Conservation (phyloP, 2,888 invertebrate species). For the Drosophila hawaiiensis region DNA sequence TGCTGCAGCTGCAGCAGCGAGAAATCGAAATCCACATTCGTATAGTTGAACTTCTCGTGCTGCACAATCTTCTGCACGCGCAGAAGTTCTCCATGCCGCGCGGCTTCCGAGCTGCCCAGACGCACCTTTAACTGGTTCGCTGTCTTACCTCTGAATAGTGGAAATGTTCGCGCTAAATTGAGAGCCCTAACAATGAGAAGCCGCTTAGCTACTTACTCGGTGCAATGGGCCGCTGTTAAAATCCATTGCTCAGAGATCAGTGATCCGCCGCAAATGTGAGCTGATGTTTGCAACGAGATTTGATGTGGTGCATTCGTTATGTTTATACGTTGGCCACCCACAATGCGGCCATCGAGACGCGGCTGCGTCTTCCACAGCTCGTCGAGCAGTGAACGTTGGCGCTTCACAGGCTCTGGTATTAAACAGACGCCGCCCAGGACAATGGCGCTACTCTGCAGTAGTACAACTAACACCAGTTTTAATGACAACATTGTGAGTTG, state of each 20-base stretch:
- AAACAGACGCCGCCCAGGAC: conserved; percentile 72
- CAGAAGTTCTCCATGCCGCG: conserved; percentile 86
- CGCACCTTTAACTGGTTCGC: conserved; percentile 84
- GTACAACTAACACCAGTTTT: conserved; percentile 31
- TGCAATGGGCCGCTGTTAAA: conserved; percentile 85
- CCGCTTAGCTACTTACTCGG: conserved; percentile 70
- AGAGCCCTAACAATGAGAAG: not conserved
- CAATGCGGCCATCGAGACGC: conserved; percentile 84
- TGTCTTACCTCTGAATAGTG: conserved; percentile 67
- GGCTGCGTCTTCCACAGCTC: conserved; percentile 61
- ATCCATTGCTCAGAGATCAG: conserved; percentile 84
- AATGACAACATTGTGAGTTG: conserved; percentile 46
- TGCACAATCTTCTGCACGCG: conserved; percentile 86
- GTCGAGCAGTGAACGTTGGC: conserved; percentile 43
- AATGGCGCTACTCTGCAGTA: conserved; percentile 46
- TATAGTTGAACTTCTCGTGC: conserved; percentile 87
- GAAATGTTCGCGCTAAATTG: fast-evolving
- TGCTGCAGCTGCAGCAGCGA: conserved; percentile 87
- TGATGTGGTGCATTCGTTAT: conserved; percentile 85
- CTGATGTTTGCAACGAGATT: conserved; percentile 82
- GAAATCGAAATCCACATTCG: conserved; percentile 87
- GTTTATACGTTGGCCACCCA: conserved; percentile 84
- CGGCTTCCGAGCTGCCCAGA: conserved; percentile 86
- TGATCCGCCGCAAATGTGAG: conserved; percentile 85
- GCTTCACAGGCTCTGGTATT: conserved; percentile 68